phyloP scores from a whole-genome alignment of 2,113 vertebrate genomes.

The Chaetodon auriga region DNA sequence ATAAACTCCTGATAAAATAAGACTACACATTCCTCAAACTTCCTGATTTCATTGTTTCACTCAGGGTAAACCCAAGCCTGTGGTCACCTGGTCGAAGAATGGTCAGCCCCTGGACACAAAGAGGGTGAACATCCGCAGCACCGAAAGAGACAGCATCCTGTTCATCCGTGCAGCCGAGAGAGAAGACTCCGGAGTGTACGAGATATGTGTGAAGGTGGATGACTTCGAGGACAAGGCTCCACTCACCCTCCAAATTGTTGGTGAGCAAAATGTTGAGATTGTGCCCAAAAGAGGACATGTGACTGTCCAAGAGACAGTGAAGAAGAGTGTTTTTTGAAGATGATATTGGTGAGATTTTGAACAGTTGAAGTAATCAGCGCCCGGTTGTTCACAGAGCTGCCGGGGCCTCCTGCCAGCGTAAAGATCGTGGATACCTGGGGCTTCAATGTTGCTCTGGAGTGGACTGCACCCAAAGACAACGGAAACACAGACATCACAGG shows the following conservation, averaged over 20 bases:
- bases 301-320: neutral
- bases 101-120: constrained; percentile 87
- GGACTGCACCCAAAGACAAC: constrained; percentile 88
- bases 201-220: constrained; percentile 88
- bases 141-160: constrained; percentile 90
- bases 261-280: constrained; percentile 74
- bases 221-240: constrained; percentile 89
- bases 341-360: neutral
- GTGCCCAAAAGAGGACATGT: too few species aligned
- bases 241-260: constrained; percentile 90
- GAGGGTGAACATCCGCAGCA: constrained; percentile 86
- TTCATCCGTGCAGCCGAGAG: constrained; percentile 91
- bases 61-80: constrained; percentile 93
- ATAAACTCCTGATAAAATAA: neutral
- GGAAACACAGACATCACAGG: constrained; percentile 95
- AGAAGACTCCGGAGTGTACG: constrained; percentile 91
- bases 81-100: constrained; percentile 89
- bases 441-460: constrained; percentile 95
- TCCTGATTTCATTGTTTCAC: neutral
- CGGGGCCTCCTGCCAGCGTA: constrained; percentile 87
- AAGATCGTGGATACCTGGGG: constrained; percentile 94
- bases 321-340: neutral
- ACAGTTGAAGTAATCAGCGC: neutral
- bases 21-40: fast-evolving
- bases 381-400: constrained; percentile 86